Evolutionary conservation across 2,888 invertebrate species (phyloP), one percentile per base, ranked within the genome.

Genomic region (Dorcus parallelipipedus): DNA sequence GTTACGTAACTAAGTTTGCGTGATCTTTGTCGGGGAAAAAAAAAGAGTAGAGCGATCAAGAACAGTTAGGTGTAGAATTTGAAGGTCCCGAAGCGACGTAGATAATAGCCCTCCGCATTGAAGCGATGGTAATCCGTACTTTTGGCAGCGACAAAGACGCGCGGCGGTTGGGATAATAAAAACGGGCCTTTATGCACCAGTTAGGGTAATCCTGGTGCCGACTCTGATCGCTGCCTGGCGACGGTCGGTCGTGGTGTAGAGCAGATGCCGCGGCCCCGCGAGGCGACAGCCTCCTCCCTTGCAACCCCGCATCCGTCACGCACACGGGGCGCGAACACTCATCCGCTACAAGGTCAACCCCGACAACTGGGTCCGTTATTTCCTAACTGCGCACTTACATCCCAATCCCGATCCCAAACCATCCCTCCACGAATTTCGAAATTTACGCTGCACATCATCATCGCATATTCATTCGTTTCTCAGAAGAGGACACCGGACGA

Each of bases 91-190:
- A 33, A 33, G 20, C 20, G 5, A 33, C 26, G 7, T 33, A 33
- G 26, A 33, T 33, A 33, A 33, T 33, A 33, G 26, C 26, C 26
- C 7, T 33, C 26, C 6, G 45, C 17, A 45, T 45, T 45, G 45
- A 45, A 38, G 38, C 54, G 54, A 54, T 45, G 45, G 43, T 54
- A 54, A 54, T 54, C 54, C 54, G 47, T 42, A 45, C 54, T 54
- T 54, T 51, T 54, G 54, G 54, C 54, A 54, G 33, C 47, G 47
- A 54, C 54, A 54, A 54, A 47, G 54, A 45, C 33, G 26, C 53
- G 45, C 33, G 33, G 53, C 10, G 26, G 52, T 38, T 14, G n/a
- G 9, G 20, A 54, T 45, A 47, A 45, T 26, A 52, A 41, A 52
- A 52, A 43, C 41, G 9, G 45, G 45, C 45, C 45, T 45, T 45